Evolutionary conservation across 2,888 invertebrate species (phyloP).

Genomic region (Loripinus fragilis): DNA sequence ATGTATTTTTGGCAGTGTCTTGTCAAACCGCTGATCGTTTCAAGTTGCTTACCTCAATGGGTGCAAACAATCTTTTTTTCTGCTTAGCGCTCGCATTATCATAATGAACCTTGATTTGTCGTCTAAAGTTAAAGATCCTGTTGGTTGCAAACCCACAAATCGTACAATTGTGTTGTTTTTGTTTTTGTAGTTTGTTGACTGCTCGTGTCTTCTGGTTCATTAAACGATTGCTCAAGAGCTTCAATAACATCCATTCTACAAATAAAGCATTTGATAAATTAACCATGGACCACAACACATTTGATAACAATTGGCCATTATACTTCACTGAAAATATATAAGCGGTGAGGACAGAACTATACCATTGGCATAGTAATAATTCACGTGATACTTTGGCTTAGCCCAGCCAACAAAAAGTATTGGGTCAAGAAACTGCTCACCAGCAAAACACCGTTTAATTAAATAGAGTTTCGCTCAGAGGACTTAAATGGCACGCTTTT

Average conservation of each 20-base stretch:
- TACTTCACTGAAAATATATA: too few species aligned
- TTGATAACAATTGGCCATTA: too few species aligned
- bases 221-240: neutral
- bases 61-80: neutral
- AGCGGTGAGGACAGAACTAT: too few species aligned
- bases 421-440: too few species aligned
- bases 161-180: neutral
- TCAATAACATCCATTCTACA: constrained; percentile 3
- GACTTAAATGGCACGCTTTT: too few species aligned
- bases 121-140: neutral
- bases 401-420: too few species aligned
- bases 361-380: too few species aligned
- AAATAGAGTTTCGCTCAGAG: too few species aligned
- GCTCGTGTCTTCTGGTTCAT: neutral
- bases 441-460: too few species aligned
- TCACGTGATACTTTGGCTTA: too few species aligned
- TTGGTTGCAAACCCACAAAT: neutral
- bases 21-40: neutral
- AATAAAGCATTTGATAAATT: neutral
- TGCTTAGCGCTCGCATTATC: neutral
- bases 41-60: neutral
- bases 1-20: neutral
- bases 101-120: neutral
- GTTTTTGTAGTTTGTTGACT: neutral
- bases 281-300: too few species aligned